Percentiles rank a stretch among this genome's conserved stretches.
phyloP scores from a whole-genome alignment of 2,113 vertebrate genomes.

The Grallaria varia region DNA sequence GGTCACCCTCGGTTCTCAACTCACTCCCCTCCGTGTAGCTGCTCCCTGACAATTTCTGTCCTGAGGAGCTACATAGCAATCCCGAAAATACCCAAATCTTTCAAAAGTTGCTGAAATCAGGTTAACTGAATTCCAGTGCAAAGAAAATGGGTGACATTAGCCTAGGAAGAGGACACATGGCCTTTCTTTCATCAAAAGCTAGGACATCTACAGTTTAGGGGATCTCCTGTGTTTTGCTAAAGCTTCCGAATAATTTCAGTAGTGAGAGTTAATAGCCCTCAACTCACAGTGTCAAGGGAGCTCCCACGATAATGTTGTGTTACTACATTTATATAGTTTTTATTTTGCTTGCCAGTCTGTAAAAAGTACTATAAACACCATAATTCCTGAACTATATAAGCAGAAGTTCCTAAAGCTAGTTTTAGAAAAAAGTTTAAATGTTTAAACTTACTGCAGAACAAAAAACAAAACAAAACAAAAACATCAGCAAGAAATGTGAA shows the following conservation, averaged over 20 bases:
- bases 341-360: not conserved
- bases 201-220: not conserved
- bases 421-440: not conserved
- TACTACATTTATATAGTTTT: not conserved
- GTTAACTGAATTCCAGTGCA: not conserved
- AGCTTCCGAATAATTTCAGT: not conserved
- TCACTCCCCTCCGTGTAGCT: fast-evolving
- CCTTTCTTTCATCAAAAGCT: not conserved
- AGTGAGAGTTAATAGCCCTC: not conserved
- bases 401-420: not conserved
- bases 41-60: not conserved
- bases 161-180: not conserved
- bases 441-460: not conserved
- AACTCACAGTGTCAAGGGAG: not conserved
- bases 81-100: not conserved
- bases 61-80: not conserved
- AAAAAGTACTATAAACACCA: not conserved
- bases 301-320: not conserved
- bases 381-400: not conserved
- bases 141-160: not conserved
- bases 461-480: not conserved
- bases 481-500: not conserved
- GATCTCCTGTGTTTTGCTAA: not conserved
- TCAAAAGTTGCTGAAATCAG: not conserved
- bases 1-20: fast-evolving